These are phyloP conservation scores for Bubo blakistoni DNA, from an alignment of 2,113 vertebrate species.

Conservation along the genomic window DNA sequence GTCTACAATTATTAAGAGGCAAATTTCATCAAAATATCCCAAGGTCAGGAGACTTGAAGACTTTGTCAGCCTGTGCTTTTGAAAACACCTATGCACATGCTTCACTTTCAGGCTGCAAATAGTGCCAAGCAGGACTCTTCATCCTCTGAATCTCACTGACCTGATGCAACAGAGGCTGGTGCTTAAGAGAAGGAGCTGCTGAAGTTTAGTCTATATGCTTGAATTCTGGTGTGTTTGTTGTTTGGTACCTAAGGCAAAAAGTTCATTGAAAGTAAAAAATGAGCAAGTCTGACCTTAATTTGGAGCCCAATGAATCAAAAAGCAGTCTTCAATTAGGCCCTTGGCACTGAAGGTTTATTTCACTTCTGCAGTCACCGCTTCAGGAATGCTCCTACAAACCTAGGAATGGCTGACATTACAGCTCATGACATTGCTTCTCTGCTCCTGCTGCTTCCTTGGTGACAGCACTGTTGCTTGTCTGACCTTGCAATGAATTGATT, in stretches of 20 bases:
- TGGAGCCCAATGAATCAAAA: not conserved
- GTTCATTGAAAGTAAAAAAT: not conserved
- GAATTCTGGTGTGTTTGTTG: not conserved
- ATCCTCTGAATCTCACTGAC: not conserved
- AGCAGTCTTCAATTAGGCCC: not conserved
- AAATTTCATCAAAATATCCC: not conserved
- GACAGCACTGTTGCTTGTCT: not conserved
- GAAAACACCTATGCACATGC: not conserved
- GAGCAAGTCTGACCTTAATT: not conserved
- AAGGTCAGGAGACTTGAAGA: not conserved
- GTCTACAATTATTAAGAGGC: not conserved
- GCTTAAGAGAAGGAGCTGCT: not conserved
- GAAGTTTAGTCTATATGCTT: not conserved
- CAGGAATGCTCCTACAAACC: not conserved
- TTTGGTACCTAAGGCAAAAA: not conserved
- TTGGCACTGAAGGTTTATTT: not conserved
- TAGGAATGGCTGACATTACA: not conserved
- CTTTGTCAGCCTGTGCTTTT: not conserved
- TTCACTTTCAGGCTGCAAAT: not conserved
- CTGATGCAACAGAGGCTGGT: not conserved
- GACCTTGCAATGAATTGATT: not conserved
- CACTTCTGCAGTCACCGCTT: rapidly evolving
- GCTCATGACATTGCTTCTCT: not conserved
- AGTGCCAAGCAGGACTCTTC: not conserved
- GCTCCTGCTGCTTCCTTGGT: not conserved